phyloP scores from a whole-genome alignment of 2,113 vertebrate genomes.

The Agapornis roseicollis region DNA sequence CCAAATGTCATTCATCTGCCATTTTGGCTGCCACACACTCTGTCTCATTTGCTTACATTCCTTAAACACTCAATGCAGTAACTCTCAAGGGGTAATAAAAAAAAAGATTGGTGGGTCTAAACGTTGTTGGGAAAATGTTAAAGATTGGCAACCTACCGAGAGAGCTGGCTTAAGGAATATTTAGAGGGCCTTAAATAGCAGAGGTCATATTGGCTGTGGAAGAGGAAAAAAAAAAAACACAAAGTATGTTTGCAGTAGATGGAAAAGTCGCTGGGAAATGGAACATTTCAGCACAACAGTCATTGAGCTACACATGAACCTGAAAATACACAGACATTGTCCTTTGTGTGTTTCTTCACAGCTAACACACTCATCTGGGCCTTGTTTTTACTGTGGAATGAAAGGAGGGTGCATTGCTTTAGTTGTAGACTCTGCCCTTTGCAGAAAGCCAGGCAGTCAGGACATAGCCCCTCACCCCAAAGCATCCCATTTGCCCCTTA shows the following conservation, averaged over 20 bases:
- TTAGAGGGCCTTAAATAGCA: constrained; percentile 1
- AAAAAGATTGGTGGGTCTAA: not conserved
- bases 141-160: not conserved
- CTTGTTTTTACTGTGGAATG: not conserved
- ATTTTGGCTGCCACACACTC: not conserved
- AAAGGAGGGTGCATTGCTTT: not conserved
- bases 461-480: not conserved
- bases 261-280: not conserved
- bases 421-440: not conserved
- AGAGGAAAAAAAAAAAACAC: not conserved
- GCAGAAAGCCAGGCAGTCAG: not conserved
- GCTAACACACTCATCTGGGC: not conserved
- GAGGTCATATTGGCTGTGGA: not conserved
- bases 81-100: not conserved
- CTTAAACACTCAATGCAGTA: not conserved
- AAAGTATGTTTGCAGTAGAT: not conserved
- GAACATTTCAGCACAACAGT: not conserved
- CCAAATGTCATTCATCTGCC: not conserved
- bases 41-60: not conserved
- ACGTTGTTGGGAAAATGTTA: not conserved
- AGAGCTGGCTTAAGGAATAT: constrained; percentile 8
- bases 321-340: not conserved
- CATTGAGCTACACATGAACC: constrained; percentile 1
- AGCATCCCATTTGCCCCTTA: not conserved
- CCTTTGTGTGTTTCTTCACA: not conserved